Evolutionary conservation across 2,113 vertebrate species (phyloP).

Genomic region (Neoarius graeffei): DNA sequence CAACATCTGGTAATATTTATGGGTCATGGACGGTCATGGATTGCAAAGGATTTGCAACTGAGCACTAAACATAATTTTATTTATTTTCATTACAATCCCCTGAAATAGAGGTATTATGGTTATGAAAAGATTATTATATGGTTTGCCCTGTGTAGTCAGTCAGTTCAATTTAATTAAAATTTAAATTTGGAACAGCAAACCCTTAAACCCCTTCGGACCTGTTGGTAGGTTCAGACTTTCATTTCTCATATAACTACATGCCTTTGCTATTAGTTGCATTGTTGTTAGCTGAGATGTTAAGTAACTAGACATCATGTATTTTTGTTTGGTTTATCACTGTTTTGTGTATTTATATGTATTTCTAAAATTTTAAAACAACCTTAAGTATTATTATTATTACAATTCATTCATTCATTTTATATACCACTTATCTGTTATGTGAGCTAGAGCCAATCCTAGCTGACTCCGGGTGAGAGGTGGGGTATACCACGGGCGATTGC

Average conservation of each 20-base stretch:
- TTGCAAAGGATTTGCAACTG: background rate
- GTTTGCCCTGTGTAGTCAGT: background rate
- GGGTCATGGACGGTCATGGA: background rate
- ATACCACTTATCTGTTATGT: too few species aligned
- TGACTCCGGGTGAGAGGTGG: too few species aligned
- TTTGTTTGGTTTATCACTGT: background rate
- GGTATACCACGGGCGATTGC: too few species aligned
- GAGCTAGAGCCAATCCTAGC: too few species aligned
- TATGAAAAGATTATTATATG: background rate
- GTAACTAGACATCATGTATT: background rate
- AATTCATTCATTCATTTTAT: too few species aligned
- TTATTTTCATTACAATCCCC: background rate
- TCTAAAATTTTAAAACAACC: background rate
- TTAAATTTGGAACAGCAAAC: background rate
- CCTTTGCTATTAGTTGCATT: background rate
- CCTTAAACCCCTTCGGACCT: background rate
- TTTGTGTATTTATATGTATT: background rate
- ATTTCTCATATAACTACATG: background rate
- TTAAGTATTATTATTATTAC: background rate
- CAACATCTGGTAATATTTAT: constrained; percentile 7
- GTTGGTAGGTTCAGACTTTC: background rate
- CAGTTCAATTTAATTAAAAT: background rate
- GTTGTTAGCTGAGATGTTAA: background rate
- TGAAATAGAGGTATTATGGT: background rate
- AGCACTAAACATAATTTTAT: background rate